phyloP scores from a whole-genome alignment of 2,888 invertebrate species.

The Subacronicta megacephala region DNA sequence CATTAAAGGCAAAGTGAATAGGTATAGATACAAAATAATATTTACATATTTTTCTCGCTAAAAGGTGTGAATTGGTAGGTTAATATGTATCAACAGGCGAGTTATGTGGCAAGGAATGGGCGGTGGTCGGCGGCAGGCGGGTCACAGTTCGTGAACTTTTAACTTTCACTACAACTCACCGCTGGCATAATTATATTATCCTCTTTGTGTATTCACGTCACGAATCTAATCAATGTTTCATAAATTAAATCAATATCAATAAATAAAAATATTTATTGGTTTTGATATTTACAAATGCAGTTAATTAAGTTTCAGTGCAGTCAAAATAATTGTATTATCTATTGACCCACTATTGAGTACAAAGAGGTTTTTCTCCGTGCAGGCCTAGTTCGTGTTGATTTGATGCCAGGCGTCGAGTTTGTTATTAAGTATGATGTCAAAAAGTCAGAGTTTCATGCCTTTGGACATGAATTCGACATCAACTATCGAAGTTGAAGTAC shows the following conservation, averaged over 20 bases:
- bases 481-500: too few species aligned
- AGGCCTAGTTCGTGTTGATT: too few species aligned
- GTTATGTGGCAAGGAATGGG: constrained; percentile 1
- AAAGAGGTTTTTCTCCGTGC: too few species aligned
- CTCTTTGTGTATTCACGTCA: constrained; percentile 45
- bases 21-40: constrained; percentile 27
- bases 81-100: constrained; percentile 24
- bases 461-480: too few species aligned
- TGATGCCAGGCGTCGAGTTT: too few species aligned
- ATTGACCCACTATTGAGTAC: too few species aligned
- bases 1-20: constrained; percentile 8
- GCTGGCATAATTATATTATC: constrained; percentile 41
- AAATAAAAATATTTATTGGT: background rate
- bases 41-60: constrained; percentile 14
- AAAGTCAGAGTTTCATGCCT: too few species aligned
- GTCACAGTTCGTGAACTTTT: constrained; percentile 36
- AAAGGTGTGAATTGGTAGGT: constrained; percentile 17
- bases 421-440: too few species aligned
- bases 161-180: constrained; percentile 36
- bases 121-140: background rate
- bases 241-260: constrained; percentile 33
- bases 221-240: constrained; percentile 31
- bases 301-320: too few species aligned
- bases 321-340: too few species aligned
- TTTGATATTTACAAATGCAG: background rate